Base-by-base conservation (phyloP, 1,140 invertebrate genomes). In the Neodiprion fabricii region DNA sequence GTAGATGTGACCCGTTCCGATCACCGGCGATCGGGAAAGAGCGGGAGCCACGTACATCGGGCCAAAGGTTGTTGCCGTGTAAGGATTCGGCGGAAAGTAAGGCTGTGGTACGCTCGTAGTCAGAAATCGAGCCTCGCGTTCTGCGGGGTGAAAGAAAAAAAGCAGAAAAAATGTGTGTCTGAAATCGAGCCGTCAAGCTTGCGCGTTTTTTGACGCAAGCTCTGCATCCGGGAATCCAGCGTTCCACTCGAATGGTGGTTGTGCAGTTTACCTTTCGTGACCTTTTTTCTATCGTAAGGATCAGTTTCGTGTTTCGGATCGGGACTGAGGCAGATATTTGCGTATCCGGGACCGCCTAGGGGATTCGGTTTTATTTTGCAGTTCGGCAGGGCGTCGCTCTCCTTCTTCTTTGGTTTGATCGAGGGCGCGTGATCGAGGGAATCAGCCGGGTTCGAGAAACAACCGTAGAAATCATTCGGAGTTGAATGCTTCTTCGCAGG, bases 401-500 rank as follows among this genome's bases (percentile, higher is more conserved):
- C 75, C 14, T 49, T 66, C 49, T 71, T 17, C 14, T 10, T 17
- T 40, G 4, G 12, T 71, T 76, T 50, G 7, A 69, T 3, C 40
- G 66, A 72, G 48, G 75, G 1, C 12, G 74, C 28, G 2, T 80
- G 79, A 73, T 77, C 82, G 47, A 86, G 85, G 75, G 78, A 75
- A 67, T 67, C 70, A 10, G 84, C 75, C 21, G 84, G 77, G 53
- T 78, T 83, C 53, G 80, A 80, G 48, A 85, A 79, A 68, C 85
- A 86, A 11, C 85, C 84, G 10, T 80, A 74, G 76, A 80, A 85
- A 78, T 86, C 85, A 68, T 82, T 83, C 0, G 83, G 82, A 11
- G 84, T 82, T 11, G 85, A 85, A 50, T 85, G 85, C 49, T 76
- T 73, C 71, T 86, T 85, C 3, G 80, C 70, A 1, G 77, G 78